A percentile compares a stretch with the other conserved stretches of the same genome.
These are phyloP conservation scores for Stenodema calcarata DNA, from an alignment of 2,888 invertebrate species.

Conservation along the genomic window DNA sequence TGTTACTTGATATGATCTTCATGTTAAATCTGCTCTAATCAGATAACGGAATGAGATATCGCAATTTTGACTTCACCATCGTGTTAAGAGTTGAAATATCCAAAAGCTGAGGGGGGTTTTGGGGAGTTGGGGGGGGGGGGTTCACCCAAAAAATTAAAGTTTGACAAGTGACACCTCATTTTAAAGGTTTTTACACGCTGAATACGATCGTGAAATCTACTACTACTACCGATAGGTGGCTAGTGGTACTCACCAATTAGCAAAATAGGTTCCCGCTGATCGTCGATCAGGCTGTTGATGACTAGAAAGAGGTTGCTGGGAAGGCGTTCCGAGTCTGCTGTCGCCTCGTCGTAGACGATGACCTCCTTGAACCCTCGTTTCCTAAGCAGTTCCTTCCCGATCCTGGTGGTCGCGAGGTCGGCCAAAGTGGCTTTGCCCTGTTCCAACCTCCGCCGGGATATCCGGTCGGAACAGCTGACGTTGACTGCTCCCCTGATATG, in stretches of 20 bases:
- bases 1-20: too few species aligned
- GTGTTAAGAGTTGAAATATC: too few species aligned
- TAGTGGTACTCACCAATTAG: constrained; percentile 69
- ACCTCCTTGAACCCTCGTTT: constrained; percentile 68
- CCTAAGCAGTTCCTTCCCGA: constrained; percentile 70
- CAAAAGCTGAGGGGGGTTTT: too few species aligned
- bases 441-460: constrained; percentile 71
- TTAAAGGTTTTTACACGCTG: too few species aligned
- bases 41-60: too few species aligned
- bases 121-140: too few species aligned
- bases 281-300: constrained; percentile 71
- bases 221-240: too few species aligned
- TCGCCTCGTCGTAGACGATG: constrained; percentile 74
- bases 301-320: constrained; percentile 69
- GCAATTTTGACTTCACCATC: too few species aligned
- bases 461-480: constrained; percentile 74
- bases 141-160: too few species aligned
- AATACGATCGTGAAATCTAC: too few species aligned
- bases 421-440: constrained; percentile 71
- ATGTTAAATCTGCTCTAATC: too few species aligned
- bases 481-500: constrained; percentile 75
- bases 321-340: constrained; percentile 68
- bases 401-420: constrained; percentile 70
- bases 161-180: too few species aligned
- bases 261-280: constrained; percentile 71